Evolutionary conservation across 2,888 invertebrate species (phyloP).

Genomic region (Oscheius onirici): DNA sequence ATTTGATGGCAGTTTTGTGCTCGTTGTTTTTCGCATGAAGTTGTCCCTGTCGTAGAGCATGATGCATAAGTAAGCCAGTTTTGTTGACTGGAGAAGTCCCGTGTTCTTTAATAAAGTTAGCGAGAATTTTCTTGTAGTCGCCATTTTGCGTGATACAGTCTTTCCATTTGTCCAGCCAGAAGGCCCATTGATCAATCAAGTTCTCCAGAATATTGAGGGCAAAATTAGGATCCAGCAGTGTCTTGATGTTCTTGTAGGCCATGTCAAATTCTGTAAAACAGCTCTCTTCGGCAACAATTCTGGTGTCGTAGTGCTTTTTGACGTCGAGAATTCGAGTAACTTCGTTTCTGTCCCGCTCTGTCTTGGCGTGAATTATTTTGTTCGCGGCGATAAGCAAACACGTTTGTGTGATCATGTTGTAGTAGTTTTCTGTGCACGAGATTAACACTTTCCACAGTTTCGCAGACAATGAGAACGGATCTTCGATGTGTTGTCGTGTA

Average conservation of each 20-base stretch:
- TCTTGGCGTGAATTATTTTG: slow-evolving; percentile 35
- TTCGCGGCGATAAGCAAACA: slow-evolving; percentile 31
- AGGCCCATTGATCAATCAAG: slow-evolving; percentile 31
- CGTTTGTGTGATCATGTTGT: neutral
- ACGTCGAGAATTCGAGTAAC: slow-evolving; percentile 28
- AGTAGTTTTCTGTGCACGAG: neutral
- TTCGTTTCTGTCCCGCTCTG: slow-evolving; percentile 37
- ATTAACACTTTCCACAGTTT: slow-evolving; percentile 54
- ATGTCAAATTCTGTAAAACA: slow-evolving; percentile 17
- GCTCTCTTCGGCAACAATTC: slow-evolving; percentile 33
- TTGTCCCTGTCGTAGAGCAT: neutral
- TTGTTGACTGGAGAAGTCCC: neutral
- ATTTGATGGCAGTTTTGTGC: slow-evolving; percentile 41
- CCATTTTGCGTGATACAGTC: neutral
- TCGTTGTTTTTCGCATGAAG: neutral
- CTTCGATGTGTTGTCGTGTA: slow-evolving; percentile 33
- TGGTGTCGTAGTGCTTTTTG: slow-evolving; percentile 28
- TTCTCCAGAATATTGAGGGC: neutral
- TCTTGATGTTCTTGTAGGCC: slow-evolving; percentile 3
- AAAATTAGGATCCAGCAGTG: neutral
- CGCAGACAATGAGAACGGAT: slow-evolving; percentile 69
- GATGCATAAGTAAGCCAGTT: neutral
- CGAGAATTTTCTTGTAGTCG: neutral
- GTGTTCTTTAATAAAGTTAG: neutral
- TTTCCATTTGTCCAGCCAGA: slow-evolving; percentile 20